Evolutionary conservation across 1,140 invertebrate species (phyloP).

Genomic region (Anoplolepis gracilipes): DNA sequence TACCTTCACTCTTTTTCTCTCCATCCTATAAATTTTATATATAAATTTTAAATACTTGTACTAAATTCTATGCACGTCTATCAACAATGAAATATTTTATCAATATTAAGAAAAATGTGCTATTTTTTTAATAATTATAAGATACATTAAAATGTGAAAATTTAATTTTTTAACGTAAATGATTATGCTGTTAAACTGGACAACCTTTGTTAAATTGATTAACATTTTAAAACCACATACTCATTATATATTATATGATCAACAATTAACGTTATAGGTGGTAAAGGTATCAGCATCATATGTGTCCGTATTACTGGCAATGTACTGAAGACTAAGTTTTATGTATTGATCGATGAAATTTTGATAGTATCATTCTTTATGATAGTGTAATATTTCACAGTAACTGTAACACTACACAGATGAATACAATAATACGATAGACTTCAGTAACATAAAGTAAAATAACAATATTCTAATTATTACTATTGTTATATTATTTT

Average conservation of each 20-base stretch:
- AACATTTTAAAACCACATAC: not conserved
- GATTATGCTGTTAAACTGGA: not conserved
- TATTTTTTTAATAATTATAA: not conserved
- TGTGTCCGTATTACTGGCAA: conserved; percentile 20
- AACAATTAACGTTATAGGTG: conserved; percentile 20
- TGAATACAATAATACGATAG: not conserved
- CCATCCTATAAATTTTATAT: no score
- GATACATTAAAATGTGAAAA: not conserved
- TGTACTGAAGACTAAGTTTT: not conserved
- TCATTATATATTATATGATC: not conserved
- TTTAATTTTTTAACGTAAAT: not conserved
- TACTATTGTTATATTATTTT: not conserved
- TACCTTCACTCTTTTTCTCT: not conserved
- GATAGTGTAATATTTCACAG: not conserved
- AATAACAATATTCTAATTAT: not conserved
- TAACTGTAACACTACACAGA: not conserved
- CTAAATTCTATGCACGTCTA: not conserved
- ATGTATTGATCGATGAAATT: not conserved
- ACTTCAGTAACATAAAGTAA: not conserved
- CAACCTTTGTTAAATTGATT: not conserved
- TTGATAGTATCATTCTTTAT: not conserved
- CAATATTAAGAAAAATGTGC: not conserved
- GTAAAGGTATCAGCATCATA: conserved; percentile 42
- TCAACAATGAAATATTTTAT: not conserved
- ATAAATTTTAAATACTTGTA: not conserved